Evolutionary conservation across 2,888 invertebrate genomes (phyloP).

Genomic region (Drosophila mettleri): DNA sequence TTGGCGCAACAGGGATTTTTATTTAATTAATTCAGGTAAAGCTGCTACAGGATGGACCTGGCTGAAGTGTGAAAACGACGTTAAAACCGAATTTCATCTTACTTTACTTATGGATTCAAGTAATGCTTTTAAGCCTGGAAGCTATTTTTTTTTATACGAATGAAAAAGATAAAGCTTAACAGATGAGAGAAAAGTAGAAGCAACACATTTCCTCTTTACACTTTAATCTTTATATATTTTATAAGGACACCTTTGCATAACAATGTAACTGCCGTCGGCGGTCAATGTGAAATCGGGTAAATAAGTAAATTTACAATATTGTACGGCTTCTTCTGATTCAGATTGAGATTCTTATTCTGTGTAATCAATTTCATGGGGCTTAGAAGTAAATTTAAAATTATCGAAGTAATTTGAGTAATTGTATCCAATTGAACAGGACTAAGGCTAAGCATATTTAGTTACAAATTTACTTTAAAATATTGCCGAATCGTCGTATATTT

Average conservation of each 20-base stretch:
- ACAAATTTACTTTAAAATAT: not conserved
- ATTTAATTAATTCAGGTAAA: not conserved
- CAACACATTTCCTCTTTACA: not conserved
- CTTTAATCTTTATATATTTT: not conserved
- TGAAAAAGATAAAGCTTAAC: not conserved
- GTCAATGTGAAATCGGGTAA: not conserved
- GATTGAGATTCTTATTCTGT: not conserved
- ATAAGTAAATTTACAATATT: slow-evolving; percentile 2
- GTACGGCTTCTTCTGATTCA: too few relatives aligned
- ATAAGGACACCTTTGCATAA: not conserved
- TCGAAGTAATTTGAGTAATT: not conserved
- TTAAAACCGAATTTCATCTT: not conserved
- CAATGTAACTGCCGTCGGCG: not conserved
- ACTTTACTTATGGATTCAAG: not conserved
- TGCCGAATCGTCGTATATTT: slow-evolving; percentile 2
- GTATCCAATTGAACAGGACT: not conserved
- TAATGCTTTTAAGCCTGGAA: not conserved
- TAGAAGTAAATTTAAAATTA: not conserved
- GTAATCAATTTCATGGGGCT: not conserved
- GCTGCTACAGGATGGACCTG: not conserved
- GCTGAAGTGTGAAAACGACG: not conserved
- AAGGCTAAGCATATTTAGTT: not conserved
- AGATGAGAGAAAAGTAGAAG: not conserved
- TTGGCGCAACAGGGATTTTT: not conserved
- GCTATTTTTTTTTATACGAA: not conserved